Evolutionary conservation across 2,888 invertebrate species (phyloP).

Genomic region (Spisula subtruncata): DNA sequence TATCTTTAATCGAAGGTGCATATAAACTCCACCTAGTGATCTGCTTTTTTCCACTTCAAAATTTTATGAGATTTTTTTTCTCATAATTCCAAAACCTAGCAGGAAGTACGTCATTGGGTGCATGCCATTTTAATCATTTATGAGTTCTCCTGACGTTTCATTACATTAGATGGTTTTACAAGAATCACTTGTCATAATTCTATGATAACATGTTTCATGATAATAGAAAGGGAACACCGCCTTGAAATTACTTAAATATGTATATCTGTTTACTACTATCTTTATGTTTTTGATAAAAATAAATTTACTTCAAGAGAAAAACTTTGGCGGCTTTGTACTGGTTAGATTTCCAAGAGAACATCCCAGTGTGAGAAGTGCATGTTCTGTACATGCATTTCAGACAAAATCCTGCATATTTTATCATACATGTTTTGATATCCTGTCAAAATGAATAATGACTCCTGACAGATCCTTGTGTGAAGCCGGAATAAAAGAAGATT

Average conservation of each 20-base stretch:
- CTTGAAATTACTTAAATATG: too few species aligned
- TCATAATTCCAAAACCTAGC: not conserved
- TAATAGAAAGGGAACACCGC: too few species aligned
- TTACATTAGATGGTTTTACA: not conserved
- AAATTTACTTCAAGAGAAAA: too few species aligned
- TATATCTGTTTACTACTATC: too few species aligned
- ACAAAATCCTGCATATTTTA: too few species aligned
- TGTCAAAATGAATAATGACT: not conserved
- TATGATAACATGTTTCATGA: not conserved
- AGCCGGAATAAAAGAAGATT: not conserved
- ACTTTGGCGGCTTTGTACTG: too few species aligned
- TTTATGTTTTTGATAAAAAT: too few species aligned
- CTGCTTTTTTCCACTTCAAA: not conserved
- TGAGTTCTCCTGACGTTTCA: not conserved
- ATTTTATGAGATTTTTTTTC: not conserved
- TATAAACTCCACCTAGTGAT: not conserved
- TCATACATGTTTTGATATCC: too few species aligned
- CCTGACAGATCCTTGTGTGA: not conserved
- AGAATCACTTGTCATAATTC: not conserved
- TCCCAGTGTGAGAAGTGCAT: too few species aligned
- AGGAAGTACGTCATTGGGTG: not conserved
- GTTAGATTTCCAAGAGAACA: too few species aligned
- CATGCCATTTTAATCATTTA: slow-evolving; percentile 2
- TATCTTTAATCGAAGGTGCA: slow-evolving; percentile 21
- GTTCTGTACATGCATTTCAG: too few species aligned